Evolutionary conservation across 2,888 invertebrate species (phyloP).

Genomic region (Cheilosia pagana): DNA sequence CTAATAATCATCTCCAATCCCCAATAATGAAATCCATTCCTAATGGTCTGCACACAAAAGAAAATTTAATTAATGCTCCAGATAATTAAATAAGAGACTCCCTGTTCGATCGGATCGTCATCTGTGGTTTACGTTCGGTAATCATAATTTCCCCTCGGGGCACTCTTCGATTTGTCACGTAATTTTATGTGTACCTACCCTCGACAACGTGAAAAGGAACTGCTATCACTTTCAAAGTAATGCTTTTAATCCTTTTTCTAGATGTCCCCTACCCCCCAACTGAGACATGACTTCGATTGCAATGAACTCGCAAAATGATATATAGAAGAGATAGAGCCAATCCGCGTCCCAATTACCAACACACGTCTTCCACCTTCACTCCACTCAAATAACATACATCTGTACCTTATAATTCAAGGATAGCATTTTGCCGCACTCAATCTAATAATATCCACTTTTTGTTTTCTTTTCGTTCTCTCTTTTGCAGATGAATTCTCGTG

Average conservation of each 20-base stretch:
- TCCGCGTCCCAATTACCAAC: conserved; percentile 29
- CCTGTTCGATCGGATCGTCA: conserved; percentile 7
- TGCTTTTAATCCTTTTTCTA: conserved; percentile 11
- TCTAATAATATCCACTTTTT: conserved; percentile 26
- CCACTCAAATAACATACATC: not conserved
- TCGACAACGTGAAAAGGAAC: not conserved
- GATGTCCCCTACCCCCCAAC: not conserved
- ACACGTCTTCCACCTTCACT: conserved; percentile 3
- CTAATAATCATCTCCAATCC: too few species aligned
- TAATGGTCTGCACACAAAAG: too few species aligned
- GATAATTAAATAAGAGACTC: not conserved
- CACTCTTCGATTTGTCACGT: conserved; percentile 12
- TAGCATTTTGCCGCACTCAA: conserved; percentile 12
- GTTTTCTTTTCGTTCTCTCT: conserved; percentile 77
- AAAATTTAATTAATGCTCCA: not conserved
- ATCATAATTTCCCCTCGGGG: conserved; percentile 32
- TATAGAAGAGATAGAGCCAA: conserved; percentile 35
- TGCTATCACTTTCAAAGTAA: conserved; percentile 1
- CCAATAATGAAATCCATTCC: too few species aligned
- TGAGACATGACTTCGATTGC: not conserved
- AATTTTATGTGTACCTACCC: conserved; percentile 13
- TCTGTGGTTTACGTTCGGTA: conserved; percentile 33
- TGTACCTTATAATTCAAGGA: conserved; percentile 11
- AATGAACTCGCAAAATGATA: conserved; percentile 3
- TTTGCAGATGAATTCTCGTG: conserved; percentile 92